These are phyloP conservation scores for Apodemus sylvaticus DNA, from an alignment of 2,113 vertebrate species.

Conservation along the genomic window DNA sequence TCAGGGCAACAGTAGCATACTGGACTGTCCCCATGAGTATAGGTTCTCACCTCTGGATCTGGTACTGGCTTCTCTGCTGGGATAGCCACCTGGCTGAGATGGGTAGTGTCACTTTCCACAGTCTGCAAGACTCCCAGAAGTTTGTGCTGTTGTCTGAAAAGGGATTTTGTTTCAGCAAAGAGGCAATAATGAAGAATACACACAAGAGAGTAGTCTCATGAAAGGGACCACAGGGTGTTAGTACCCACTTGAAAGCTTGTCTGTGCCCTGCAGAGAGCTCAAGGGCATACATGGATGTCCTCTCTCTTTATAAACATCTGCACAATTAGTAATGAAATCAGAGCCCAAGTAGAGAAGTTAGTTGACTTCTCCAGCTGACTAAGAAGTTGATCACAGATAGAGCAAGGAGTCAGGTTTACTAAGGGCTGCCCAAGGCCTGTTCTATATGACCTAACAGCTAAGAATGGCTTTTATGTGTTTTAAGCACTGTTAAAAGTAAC, in stretches of 20 bases:
- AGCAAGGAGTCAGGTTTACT: neutral
- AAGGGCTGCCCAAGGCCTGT: accelerated
- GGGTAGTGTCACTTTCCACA: conserved; percentile 81
- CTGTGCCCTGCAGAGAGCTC: neutral
- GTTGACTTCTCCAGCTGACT: neutral
- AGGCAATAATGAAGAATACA: neutral
- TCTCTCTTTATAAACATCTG: neutral
- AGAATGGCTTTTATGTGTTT: neutral
- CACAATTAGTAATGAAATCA: neutral
- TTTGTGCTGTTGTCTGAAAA: conserved; percentile 92
- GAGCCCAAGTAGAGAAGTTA: neutral
- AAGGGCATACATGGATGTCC: neutral
- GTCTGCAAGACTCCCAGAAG: conserved; percentile 86
- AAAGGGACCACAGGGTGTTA: neutral
- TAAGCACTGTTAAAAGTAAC: neutral
- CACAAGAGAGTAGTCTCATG: neutral
- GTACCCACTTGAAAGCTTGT: neutral
- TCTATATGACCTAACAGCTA: neutral
- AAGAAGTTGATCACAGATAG: neutral
- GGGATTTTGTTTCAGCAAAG: conserved; percentile 55
- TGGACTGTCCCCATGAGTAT: accelerated
- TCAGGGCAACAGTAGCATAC: accelerated
- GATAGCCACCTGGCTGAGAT: neutral
- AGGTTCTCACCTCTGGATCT: conserved; percentile 58
- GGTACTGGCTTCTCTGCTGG: conserved; percentile 43